Evolutionary conservation across 1,140 invertebrate genomes (phyloP).

Genomic region (Drosophila mayri): DNA sequence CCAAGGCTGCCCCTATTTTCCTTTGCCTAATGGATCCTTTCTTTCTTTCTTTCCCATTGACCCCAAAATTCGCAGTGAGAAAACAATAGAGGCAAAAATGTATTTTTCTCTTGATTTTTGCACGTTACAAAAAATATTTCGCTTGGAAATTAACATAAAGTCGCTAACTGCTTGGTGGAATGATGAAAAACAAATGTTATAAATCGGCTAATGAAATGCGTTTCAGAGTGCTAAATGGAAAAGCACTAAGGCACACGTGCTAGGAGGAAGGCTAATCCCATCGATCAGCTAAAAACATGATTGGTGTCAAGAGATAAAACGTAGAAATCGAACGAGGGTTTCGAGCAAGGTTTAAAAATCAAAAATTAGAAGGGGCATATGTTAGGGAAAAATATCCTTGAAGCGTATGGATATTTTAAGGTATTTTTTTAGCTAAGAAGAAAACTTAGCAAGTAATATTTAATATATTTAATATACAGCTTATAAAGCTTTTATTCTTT

Average conservation of each 20-base stretch:
- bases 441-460: too few relatives aligned
- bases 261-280: background rate
- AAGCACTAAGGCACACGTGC: constrained; percentile 21
- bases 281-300: constrained; percentile 5
- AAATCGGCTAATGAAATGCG: constrained; percentile 38
- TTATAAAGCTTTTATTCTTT: background rate
- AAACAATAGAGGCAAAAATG: constrained; percentile 9
- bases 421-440: too few relatives aligned
- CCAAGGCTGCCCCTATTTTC: constrained; percentile 5
- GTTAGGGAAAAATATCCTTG: background rate
- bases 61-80: background rate
- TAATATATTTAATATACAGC: too few relatives aligned
- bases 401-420: too few relatives aligned
- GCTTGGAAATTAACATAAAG: constrained; percentile 35
- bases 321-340: background rate
- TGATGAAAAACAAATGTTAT: constrained; percentile 32
- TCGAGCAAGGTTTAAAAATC: background rate
- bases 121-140: constrained; percentile 25
- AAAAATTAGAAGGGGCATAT: background rate
- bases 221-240: constrained; percentile 41
- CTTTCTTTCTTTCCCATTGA: constrained; percentile 11
- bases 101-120: constrained; percentile 13
- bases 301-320: constrained; percentile 1
- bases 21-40: constrained; percentile 11
- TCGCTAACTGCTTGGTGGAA: constrained; percentile 17